Conservation (phyloP, 2,113 vertebrate genomes). For the Phylloscopus whistleri region DNA sequence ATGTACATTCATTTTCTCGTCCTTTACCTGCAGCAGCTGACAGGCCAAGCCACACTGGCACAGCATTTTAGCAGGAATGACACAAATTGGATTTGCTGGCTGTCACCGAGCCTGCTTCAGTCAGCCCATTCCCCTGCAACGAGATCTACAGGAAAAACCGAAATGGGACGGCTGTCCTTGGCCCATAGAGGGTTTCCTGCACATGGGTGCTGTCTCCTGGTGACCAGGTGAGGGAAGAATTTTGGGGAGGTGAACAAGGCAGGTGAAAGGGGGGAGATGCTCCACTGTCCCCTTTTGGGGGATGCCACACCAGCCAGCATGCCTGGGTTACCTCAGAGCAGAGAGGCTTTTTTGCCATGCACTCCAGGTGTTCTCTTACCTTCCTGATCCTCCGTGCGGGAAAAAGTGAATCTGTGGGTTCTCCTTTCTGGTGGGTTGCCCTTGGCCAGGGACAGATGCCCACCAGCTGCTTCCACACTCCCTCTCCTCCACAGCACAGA, state of each 20-base stretch:
- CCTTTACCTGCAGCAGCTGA: not conserved
- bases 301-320: not conserved
- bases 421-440: not conserved
- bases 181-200: not conserved
- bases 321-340: rapidly evolving
- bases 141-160: not conserved
- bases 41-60: not conserved
- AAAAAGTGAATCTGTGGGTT: not conserved
- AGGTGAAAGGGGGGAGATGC: not conserved
- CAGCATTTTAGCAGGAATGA: not conserved
- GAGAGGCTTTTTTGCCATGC: rapidly evolving
- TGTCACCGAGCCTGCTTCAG: not conserved
- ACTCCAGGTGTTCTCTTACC: rapidly evolving
- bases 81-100: not conserved
- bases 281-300: rapidly evolving
- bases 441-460: rapidly evolving
- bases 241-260: not conserved
- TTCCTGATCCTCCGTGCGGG: rapidly evolving
- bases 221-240: not conserved
- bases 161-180: not conserved
- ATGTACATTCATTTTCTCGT: not conserved
- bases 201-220: rapidly evolving
- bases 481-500: not conserved
- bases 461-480: not conserved
- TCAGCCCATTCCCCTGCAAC: not conserved